A percentile compares a stretch with the other conserved stretches of the same genome.
These are phyloP conservation scores for Sparidentex hasta DNA, from an alignment of 2,797 vertebrate species.

Conservation along the genomic window DNA sequence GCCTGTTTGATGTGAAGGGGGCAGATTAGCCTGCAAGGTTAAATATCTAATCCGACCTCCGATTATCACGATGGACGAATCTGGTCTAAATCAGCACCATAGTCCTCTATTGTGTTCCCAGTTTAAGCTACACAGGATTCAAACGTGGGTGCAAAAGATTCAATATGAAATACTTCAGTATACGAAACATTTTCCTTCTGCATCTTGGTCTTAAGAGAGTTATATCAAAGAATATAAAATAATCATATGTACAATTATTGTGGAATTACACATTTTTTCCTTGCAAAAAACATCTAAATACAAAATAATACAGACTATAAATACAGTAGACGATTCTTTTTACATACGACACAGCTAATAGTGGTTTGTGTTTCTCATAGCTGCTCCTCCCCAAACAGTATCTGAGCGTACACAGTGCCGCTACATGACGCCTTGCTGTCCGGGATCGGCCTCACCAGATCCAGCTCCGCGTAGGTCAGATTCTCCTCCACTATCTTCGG, in stretches of 20 bases:
- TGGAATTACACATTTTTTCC: constrained; percentile 32
- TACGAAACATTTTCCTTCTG: constrained; percentile 36
- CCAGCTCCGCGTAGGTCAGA: constrained; percentile 96
- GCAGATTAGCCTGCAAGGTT: background rate
- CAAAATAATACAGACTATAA: constrained; percentile 73
- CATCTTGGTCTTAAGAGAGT: constrained; percentile 35
- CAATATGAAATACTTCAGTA: constrained; percentile 3
- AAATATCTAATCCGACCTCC: background rate
- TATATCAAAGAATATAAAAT: constrained; percentile 45
- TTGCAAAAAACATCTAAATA: constrained; percentile 42
- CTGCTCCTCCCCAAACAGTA: constrained; percentile 92
- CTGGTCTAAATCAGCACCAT: constrained; percentile 12
- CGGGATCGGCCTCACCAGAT: constrained; percentile 91
- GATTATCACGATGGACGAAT: constrained; percentile 6
- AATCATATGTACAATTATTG: constrained; percentile 55
- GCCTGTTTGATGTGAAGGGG: background rate
- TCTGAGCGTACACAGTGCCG: constrained; percentile 95
- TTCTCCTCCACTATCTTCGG: constrained; percentile 92
- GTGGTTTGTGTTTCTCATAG: constrained; percentile 80
- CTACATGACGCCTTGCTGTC: constrained; percentile 84
- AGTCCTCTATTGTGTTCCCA: constrained; percentile 22
- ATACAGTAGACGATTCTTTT: constrained; percentile 63
- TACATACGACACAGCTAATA: constrained; percentile 60
- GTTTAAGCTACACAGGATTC: constrained; percentile 42
- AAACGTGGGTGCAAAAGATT: constrained; percentile 19